Conservation (phyloP, 2,888 invertebrate genomes). For the Drosophila seclusa region DNA sequence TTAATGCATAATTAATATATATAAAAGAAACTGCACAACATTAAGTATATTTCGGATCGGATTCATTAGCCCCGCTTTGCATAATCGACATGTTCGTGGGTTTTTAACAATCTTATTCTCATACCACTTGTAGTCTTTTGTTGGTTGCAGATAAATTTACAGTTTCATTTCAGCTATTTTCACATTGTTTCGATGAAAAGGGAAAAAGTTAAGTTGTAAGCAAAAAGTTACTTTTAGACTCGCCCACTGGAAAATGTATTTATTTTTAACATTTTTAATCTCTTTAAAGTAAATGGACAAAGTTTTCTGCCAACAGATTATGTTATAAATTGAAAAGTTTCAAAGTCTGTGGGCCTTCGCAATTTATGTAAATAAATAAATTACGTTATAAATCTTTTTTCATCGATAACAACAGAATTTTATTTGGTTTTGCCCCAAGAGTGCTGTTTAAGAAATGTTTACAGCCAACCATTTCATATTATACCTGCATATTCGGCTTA, state of each 20-base stretch:
- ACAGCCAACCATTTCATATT: conserved; percentile 2
- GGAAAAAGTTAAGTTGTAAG: no score
- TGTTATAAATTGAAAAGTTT: neutral
- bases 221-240: neutral
- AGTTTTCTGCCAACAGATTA: neutral
- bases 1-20: neutral
- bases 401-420: neutral
- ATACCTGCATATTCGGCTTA: neutral
- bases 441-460: neutral
- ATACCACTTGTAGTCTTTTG: neutral
- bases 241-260: neutral
- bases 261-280: neutral
- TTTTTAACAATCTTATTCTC: neutral
- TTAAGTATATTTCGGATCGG: neutral
- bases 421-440: neutral
- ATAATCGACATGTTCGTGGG: neutral
- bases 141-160: no score
- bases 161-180: neutral
- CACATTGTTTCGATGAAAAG: neutral
- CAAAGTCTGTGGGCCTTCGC: neutral
- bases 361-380: neutral
- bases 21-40: neutral
- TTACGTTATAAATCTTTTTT: neutral
- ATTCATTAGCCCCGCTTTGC: neutral
- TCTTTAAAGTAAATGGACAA: conserved; percentile 1